Conservation (phyloP, 1,140 invertebrate species). For the Bombus polaris region DNA sequence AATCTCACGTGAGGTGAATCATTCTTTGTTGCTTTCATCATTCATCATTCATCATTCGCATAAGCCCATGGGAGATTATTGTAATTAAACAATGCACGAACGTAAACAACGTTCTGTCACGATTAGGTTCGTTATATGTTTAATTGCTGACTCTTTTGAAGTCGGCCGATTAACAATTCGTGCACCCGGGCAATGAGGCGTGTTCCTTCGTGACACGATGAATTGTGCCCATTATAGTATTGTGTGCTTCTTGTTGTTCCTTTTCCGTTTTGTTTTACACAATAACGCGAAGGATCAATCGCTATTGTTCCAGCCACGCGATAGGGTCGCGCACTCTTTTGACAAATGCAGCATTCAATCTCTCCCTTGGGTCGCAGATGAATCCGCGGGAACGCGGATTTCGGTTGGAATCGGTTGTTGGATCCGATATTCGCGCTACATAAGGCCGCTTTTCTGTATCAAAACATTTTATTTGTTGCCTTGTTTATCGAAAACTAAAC, state of each 20-base stretch:
- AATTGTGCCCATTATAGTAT: slow-evolving; percentile 46
- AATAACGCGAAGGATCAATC: slow-evolving; percentile 59
- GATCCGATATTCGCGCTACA: not conserved
- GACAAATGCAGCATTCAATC: slow-evolving; percentile 27
- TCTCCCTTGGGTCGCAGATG: slow-evolving; percentile 16
- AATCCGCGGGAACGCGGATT: not conserved
- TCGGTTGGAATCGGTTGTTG: slow-evolving; percentile 10
- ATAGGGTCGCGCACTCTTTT: slow-evolving; percentile 51
- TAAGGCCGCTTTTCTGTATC: no score
- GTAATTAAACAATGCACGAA: slow-evolving; percentile 44
- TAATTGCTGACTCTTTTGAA: slow-evolving; percentile 54
- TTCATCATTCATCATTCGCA: not conserved
- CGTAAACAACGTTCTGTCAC: slow-evolving; percentile 45
- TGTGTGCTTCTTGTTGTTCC: slow-evolving; percentile 45
- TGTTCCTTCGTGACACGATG: slow-evolving; percentile 23
- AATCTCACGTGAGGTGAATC: slow-evolving; percentile 12
- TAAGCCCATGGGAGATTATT: slow-evolving; percentile 15
- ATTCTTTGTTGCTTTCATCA: not conserved
- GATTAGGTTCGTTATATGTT: slow-evolving; percentile 56
- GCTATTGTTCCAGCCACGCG: slow-evolving; percentile 47
- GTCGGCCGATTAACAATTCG: not conserved
- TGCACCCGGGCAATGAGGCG: slow-evolving; percentile 39
- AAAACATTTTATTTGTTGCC: no score
- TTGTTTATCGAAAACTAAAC: no score
- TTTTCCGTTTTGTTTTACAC: slow-evolving; percentile 49